Evolutionary conservation across 2,888 invertebrate genomes (phyloP).

Genomic region (Tipula confusa): DNA sequence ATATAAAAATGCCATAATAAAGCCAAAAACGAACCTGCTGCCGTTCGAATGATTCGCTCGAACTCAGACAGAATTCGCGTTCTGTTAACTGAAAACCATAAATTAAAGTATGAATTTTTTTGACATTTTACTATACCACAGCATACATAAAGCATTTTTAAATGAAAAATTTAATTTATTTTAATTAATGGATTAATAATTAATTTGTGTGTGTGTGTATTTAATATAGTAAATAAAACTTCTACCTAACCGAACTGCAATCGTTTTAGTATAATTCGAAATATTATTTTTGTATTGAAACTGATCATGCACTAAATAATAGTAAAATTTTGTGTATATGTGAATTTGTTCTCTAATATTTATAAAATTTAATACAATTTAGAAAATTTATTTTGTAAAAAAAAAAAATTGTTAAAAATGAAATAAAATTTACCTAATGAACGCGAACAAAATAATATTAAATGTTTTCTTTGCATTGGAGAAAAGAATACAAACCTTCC

Average conservation of each 20-base stretch:
- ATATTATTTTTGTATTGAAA: background rate
- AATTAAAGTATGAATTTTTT: background rate
- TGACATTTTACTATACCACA: background rate
- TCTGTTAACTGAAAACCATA: constrained; percentile 28
- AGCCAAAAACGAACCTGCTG: constrained; percentile 27
- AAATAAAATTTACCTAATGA: constrained; percentile 16
- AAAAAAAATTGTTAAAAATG: background rate
- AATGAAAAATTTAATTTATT: background rate
- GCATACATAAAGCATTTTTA: background rate
- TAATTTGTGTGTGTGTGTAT: background rate
- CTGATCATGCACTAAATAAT: constrained; percentile 1
- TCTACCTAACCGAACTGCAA: background rate
- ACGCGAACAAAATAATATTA: constrained; percentile 27
- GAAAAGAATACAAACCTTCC: constrained; percentile 63
- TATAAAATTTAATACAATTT: background rate
- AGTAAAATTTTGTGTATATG: background rate
- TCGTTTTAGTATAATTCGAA: background rate
- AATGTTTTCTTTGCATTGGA: constrained; percentile 28
- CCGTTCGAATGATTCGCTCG: constrained; percentile 27
- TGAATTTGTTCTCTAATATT: background rate
- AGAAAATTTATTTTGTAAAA: background rate
- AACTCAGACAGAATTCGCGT: constrained; percentile 27
- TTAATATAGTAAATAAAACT: background rate
- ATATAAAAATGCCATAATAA: background rate
- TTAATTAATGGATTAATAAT: background rate